phyloP scores from a whole-genome alignment of 35 echinoderm and acorn worm genomes.

The Chiridota heheva region DNA sequence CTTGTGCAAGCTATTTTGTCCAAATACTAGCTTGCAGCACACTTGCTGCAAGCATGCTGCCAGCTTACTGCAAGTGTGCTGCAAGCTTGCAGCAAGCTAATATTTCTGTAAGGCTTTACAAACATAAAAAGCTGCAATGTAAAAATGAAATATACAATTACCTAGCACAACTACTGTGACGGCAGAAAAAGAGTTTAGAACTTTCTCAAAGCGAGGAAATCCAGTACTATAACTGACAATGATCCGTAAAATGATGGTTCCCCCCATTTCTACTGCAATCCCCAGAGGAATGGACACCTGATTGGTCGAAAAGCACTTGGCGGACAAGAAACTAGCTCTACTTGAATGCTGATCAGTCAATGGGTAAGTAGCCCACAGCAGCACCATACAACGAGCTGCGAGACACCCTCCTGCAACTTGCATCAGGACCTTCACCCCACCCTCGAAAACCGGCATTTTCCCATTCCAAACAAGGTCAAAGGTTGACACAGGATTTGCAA shows the following conservation, averaged over 20 bases:
- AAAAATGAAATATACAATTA: no score
- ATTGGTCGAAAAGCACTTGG: constrained; percentile 40
- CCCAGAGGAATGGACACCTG: constrained; percentile 58
- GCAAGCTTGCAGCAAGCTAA: no score
- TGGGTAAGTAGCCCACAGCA: constrained; percentile 57
- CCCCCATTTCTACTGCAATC: constrained; percentile 42
- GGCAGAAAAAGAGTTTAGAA: constrained; percentile 48
- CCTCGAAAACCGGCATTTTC: constrained; percentile 54
- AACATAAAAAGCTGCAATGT: no score
- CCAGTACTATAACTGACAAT: constrained; percentile 53
- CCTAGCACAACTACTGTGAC: constrained; percentile 57
- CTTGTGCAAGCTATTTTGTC: no score
- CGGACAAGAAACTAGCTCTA: constrained; percentile 24
- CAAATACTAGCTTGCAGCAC: no score
- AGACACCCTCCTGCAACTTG: constrained; percentile 66
- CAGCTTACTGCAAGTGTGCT: no score
- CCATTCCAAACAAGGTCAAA: constrained; percentile 66
- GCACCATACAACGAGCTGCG: constrained; percentile 60
- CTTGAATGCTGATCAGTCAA: constrained; percentile 40
- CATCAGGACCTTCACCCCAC: constrained; percentile 44
- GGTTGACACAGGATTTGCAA: constrained; percentile 69
- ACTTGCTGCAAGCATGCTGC: no score
- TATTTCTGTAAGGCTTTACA: no score
- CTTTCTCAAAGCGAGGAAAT: constrained; percentile 23
- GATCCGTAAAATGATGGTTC: constrained; percentile 45